Evolutionary conservation across 2,113 vertebrate genomes (phyloP).

Genomic region (Pristiophorus japonicus): DNA sequence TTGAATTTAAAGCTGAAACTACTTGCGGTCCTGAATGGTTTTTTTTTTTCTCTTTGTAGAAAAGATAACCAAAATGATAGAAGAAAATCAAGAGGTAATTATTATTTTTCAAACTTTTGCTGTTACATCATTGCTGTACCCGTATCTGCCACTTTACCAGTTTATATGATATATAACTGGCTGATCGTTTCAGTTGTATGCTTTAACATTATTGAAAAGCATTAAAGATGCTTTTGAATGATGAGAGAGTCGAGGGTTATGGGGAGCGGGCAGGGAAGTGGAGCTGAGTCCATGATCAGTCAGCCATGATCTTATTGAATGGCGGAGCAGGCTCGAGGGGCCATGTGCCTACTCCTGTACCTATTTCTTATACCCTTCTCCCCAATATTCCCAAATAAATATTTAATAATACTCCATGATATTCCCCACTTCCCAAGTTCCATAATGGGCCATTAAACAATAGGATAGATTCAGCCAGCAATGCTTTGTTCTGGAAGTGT

Average conservation of each 20-base stretch:
- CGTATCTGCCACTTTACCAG: background rate
- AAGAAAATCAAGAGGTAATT: background rate
- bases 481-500: background rate
- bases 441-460: background rate
- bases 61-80: background rate
- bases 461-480: background rate
- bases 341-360: too few species aligned
- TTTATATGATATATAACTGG: background rate
- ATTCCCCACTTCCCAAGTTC: background rate
- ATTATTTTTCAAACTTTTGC: background rate
- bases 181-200: background rate
- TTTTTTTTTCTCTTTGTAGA: constrained; percentile 28
- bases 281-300: too few species aligned
- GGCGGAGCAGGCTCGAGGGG: too few species aligned
- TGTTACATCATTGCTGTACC: background rate
- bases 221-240: background rate
- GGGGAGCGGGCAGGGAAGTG: too few species aligned
- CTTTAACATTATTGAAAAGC: background rate
- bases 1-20: background rate
- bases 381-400: background rate
- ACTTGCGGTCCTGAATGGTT: constrained; percentile 1
- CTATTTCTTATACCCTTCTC: too few species aligned
- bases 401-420: background rate
- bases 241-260: too few species aligned
- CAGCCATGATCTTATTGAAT: too few species aligned